Evolutionary conservation across 2,113 vertebrate species (phyloP), one percentile per base, ranked within the genome.

Genomic region (Hypomesus transpacificus): DNA sequence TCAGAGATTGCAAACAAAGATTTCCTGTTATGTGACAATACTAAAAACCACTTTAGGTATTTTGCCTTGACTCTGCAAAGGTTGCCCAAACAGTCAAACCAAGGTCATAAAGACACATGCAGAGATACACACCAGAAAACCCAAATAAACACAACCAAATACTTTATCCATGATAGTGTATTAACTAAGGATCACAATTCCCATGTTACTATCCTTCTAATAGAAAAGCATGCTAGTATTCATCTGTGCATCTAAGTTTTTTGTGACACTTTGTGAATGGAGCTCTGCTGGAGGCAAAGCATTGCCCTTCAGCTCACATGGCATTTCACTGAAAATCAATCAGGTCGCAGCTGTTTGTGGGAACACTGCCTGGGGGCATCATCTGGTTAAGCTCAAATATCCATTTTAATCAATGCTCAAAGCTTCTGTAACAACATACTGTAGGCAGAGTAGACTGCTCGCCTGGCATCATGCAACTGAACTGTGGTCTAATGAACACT

Each of bases 321-420:
- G 79, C 78, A 75, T 83, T 78, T 79, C 75, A 20, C 81, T 75
- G 72, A 68, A 87, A 89, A 91, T 91, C 89, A 83, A 88, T 90
- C 76, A 52, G 59, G 80, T 80, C 58, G 21, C 85, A 88, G 86
- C 86, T 88, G 87, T 59, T 80, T 81, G 80, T 84, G 82, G 39
- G 39, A 13, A 46, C 39, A 58, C 74, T 66, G 84, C 85, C 80
- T 68, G 76, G 66, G 80, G 83, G 81, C 76, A 73, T 83, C 81
- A 66, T 85, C 78, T 82, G 82, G 81, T 86, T 84, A 80, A 76
- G 77, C 79, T 80, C 78, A 85, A 76, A 85, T 71, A 81, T 75
- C 82, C 82, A 80, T 75, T 73, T 26, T 65, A 83, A 88, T 84
- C 82, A 80, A 86, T 79, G 52, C 69, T 72, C 66, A 77, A 74